Percentiles rank a stretch among this genome's conserved stretches.
These are phyloP conservation scores for Eulithis prunata DNA, from an alignment of 2,888 invertebrate species.

Conservation along the genomic window DNA sequence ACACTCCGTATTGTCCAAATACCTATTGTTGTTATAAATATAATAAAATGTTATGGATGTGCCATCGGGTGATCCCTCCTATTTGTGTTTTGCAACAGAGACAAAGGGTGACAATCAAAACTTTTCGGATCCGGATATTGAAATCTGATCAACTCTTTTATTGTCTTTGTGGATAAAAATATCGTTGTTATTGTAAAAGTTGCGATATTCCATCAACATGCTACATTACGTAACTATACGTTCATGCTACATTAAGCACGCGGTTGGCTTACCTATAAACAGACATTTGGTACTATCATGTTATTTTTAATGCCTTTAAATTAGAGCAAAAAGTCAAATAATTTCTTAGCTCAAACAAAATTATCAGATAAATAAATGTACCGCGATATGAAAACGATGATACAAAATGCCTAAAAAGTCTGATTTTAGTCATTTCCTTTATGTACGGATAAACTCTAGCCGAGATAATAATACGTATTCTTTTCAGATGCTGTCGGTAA, in stretches of 20 bases:
- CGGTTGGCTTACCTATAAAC: constrained; percentile 29
- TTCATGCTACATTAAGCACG: constrained; percentile 37
- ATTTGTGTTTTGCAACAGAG: constrained; percentile 20
- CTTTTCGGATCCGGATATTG: constrained; percentile 49
- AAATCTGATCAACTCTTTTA: constrained; percentile 54
- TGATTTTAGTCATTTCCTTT: constrained; percentile 1
- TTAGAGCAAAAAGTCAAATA: too few species aligned
- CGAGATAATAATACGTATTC: constrained; percentile 13
- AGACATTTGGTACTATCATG: not conserved
- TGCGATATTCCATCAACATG: constrained; percentile 48
- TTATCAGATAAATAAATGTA: too few species aligned
- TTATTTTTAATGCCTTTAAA: not conserved
- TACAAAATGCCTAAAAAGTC: not conserved
- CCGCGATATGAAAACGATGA: too few species aligned
- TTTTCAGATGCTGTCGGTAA: constrained; percentile 16
- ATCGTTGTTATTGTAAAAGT: constrained; percentile 47
- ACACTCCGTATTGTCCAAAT: too few species aligned
- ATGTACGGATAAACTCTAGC: constrained; percentile 6
- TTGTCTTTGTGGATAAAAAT: constrained; percentile 44
- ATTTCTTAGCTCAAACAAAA: too few species aligned
- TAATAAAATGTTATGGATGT: not conserved
- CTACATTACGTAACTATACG: constrained; percentile 39
- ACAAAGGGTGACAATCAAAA: constrained; percentile 41
- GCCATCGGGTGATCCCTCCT: not conserved
- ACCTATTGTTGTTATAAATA: not conserved